Evolutionary conservation across 1,140 invertebrate genomes (phyloP), one percentile per base, ranked within the genome.

Genomic region (Bathynomus jamesi): DNA sequence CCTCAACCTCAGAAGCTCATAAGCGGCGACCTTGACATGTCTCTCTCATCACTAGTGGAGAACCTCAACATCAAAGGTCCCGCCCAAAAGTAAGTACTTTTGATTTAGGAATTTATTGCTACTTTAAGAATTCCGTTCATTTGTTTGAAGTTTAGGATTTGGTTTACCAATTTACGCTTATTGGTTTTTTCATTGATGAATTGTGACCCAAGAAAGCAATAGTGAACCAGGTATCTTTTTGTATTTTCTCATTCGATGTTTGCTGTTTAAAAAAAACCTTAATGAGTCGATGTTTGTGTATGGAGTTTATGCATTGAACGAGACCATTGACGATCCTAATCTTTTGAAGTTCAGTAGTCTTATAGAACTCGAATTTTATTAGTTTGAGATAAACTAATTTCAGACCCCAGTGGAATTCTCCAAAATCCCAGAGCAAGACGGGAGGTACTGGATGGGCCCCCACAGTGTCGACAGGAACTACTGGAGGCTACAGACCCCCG

Each of bases 391-490:
- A n/a, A n/a, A n/a, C n/a, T n/a, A n/a, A n/a, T n/a, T 66, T n/a
- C 61, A 76, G 72, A 64, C 61, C 61, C 17, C 75, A 76, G 69
- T 78, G 78, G 78, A 74, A 73, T 67, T 78, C 78, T 24, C 78
- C 78, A 32, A 78, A 78, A 66, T 74, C 74, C 30, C 74, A 74
- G 65, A 78, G 68, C 65, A 77, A 79, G 75, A 76, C 75, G 11
- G 78, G 78, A 53, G 77, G 78, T n/a, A 73, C 76, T n/a, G 73
- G 72, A 28, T 80, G 79, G 79, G 78, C 79, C 24, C 79, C 72
- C 25, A 69, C 71, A 46, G 69, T 62, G 31, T 68, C 72, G 8
- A 65, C 69, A 28, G 40, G 40, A 53, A 53, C 40, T 3, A 5
- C 40, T 53, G 40, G 2, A 3, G 13, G 21, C 40, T 17, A 21